Evolutionary conservation across 2,888 invertebrate species (phyloP).

Genomic region (Orgyia antiqua): DNA sequence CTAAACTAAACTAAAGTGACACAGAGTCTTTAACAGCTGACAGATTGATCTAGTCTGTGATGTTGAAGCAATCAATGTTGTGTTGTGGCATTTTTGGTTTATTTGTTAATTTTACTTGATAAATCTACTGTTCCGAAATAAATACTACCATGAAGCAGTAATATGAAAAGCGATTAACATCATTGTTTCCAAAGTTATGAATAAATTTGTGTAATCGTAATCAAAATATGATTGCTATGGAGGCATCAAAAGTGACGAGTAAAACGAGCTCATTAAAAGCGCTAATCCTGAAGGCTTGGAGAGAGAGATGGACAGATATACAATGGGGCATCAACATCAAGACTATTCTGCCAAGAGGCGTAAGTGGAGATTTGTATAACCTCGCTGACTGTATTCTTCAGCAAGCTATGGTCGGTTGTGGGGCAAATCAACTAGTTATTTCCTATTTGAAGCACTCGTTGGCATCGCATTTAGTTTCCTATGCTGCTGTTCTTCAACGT

Average conservation of each 20-base stretch:
- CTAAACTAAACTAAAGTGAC: no score
- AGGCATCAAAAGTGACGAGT: conserved; percentile 87
- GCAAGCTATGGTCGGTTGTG: conserved; percentile 95
- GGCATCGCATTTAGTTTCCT: conserved; percentile 93
- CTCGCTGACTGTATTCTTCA: conserved; percentile 95
- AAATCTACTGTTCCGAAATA: no score
- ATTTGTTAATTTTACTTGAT: no score
- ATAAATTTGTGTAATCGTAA: no score
- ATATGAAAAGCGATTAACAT: no score
- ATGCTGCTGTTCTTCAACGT: conserved; percentile 91
- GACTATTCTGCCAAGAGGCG: conserved; percentile 92
- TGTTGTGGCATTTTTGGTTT: no score
- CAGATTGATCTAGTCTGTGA: no score
- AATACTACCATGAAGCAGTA: no score
- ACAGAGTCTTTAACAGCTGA: no score
- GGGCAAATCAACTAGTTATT: conserved; percentile 93
- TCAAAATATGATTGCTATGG: conserved; percentile 73
- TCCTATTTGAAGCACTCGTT: conserved; percentile 95
- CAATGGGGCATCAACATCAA: conserved; percentile 98
- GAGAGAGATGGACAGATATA: conserved; percentile 96
- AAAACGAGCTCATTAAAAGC: conserved; percentile 90
- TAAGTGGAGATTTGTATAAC: conserved; percentile 95
- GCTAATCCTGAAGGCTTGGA: conserved; percentile 91
- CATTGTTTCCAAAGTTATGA: no score
- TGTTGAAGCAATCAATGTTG: no score